phyloP scores from a whole-genome alignment of 2,888 invertebrate genomes.

The Conistra vaccinii region DNA sequence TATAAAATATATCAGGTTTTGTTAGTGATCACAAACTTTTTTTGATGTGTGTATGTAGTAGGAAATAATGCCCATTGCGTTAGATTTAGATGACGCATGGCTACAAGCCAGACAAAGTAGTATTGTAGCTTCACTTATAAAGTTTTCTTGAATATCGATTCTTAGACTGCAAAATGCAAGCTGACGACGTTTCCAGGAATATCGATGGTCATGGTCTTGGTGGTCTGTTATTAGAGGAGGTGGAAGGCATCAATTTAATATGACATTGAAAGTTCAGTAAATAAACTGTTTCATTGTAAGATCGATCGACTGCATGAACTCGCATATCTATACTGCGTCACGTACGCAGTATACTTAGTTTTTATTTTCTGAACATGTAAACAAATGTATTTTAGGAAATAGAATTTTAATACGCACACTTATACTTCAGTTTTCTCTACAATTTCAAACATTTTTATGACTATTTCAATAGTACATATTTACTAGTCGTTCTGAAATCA shows the following conservation, averaged over 20 bases:
- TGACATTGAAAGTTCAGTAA: constrained; percentile 17
- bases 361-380: background rate
- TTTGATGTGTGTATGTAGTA: too few species aligned
- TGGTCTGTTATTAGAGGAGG: constrained; percentile 7
- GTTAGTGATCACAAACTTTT: too few species aligned
- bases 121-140: background rate
- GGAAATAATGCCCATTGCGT: background rate
- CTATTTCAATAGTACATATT: background rate
- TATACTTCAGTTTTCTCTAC: too few species aligned
- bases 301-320: constrained; percentile 6
- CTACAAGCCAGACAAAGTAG: background rate
- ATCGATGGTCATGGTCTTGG: background rate
- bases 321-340: background rate
- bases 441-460: background rate
- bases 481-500: background rate
- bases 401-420: too few species aligned
- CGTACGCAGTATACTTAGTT: too few species aligned
- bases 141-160: constrained; percentile 34
- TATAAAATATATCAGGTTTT: too few species aligned
- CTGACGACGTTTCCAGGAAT: constrained; percentile 30
- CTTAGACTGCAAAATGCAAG: background rate
- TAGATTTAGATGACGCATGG: background rate
- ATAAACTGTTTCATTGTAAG: background rate
- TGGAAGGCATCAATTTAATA: constrained; percentile 4
- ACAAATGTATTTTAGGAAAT: too few species aligned